Conservation (phyloP, 2,797 vertebrate species). For the Sparus aurata region DNA sequence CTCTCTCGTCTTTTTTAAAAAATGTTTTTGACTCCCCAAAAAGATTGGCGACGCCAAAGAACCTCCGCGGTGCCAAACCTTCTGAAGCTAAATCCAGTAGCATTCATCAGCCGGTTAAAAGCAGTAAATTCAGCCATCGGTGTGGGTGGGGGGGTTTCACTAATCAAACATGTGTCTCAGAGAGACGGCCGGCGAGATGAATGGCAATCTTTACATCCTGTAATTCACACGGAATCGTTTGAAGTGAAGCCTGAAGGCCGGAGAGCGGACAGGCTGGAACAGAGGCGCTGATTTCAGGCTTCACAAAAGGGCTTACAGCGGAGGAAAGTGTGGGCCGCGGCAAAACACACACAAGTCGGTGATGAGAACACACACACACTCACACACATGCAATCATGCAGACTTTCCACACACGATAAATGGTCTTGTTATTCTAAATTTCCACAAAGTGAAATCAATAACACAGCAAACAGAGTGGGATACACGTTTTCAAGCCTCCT, state of each 20-base stretch:
- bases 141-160: neutral
- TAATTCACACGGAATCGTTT: conserved; percentile 55
- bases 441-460: conserved; percentile 34
- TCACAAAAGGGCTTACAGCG: conserved; percentile 32
- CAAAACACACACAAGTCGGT: conserved; percentile 14
- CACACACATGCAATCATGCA: conserved; percentile 43
- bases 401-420: conserved; percentile 19
- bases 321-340: conserved; percentile 2
- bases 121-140: conserved; percentile 50
- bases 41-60: conserved; percentile 24
- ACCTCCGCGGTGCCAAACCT: conserved; percentile 44
- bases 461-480: conserved; percentile 27
- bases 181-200: conserved; percentile 42
- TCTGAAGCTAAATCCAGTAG: conserved; percentile 36
- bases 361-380: neutral
- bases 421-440: conserved; percentile 19
- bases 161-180: conserved; percentile 63
- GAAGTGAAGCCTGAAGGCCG: conserved; percentile 61
- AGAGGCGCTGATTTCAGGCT: conserved; percentile 50
- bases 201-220: conserved; percentile 55
- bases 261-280: conserved; percentile 36
- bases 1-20: conserved; percentile 18
- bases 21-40: conserved; percentile 4
- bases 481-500: neutral
- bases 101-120: conserved; percentile 51